These are phyloP conservation scores for Rhyacophila brunnea DNA, from an alignment of 1,140 invertebrate species.

Conservation along the genomic window DNA sequence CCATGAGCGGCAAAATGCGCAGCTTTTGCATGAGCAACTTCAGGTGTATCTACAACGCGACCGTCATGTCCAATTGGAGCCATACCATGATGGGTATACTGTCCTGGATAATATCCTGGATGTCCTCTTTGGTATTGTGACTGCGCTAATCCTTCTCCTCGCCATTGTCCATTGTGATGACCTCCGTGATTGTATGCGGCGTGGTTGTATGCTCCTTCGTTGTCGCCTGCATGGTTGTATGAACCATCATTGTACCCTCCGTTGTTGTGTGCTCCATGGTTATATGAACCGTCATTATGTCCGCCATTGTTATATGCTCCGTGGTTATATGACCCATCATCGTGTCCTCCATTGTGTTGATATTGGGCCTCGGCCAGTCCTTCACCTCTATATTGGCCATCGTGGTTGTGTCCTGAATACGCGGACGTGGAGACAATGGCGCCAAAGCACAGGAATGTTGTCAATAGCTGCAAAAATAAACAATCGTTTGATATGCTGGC, in stretches of 20 bases:
- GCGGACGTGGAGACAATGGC: constrained; percentile 6
- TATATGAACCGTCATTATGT: constrained; percentile 22
- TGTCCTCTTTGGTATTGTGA: neutral
- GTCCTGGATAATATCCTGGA: neutral
- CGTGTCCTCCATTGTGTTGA: neutral
- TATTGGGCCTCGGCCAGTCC: constrained; percentile 26
- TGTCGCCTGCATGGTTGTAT: neutral
- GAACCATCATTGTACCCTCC: constrained; percentile 12
- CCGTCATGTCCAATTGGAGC: constrained; percentile 39
- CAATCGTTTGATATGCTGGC: too few relatives aligned
- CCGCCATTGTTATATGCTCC: neutral
- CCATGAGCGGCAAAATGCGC: constrained; percentile 41
- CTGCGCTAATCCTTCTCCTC: constrained; percentile 1
- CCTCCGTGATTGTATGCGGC: too few relatives aligned
- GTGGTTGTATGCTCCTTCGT: constrained; percentile 34
- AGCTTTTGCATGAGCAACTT: constrained; percentile 49
- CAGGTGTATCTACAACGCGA: constrained; percentile 48
- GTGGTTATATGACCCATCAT: neutral
- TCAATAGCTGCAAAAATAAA: constrained; percentile 8
- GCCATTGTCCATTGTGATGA: constrained; percentile 2
- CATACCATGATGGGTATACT: constrained; percentile 19
- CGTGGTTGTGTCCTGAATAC: constrained; percentile 1
- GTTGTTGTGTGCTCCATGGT: constrained; percentile 24
- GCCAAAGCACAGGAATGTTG: constrained; percentile 12
- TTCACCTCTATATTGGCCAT: constrained; percentile 28